A percentile compares a stretch with the other conserved stretches of the same genome.
These are phyloP conservation scores for Onychostoma macrolepis DNA, from an alignment of 2,113 vertebrate species.

Conservation along the genomic window DNA sequence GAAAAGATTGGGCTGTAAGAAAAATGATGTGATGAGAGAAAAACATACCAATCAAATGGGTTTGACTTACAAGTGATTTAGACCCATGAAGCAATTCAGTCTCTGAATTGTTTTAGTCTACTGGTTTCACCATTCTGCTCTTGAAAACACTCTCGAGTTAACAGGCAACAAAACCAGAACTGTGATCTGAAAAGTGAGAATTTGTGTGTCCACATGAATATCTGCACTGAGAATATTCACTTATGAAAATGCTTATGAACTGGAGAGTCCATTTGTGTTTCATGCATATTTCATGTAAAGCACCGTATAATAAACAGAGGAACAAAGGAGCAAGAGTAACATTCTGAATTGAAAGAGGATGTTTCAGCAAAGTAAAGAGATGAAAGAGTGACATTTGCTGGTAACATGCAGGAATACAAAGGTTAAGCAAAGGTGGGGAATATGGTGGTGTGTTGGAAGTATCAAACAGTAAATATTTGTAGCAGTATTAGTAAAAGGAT, in stretches of 20 bases:
- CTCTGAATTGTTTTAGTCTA: conserved; percentile 7
- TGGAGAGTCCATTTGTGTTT: conserved; percentile 16
- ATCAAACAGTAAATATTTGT: not conserved
- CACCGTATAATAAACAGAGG: conserved; percentile 16
- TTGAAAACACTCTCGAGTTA: conserved; percentile 17
- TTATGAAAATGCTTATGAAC: conserved; percentile 9
- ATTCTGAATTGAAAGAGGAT: conserved; percentile 26
- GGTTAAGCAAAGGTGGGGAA: not conserved
- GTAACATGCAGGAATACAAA: conserved; percentile 2
- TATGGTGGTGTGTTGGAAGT: not conserved
- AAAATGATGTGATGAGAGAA: not conserved
- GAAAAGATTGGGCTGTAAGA: not conserved
- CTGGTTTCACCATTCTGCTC: conserved; percentile 23
- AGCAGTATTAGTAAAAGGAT: not conserved
- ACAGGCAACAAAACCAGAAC: conserved; percentile 24
- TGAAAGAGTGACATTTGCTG: conserved; percentile 7
- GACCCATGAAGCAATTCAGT: not conserved
- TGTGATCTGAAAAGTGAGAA: not conserved
- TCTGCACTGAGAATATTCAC: conserved; percentile 11
- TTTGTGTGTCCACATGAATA: not conserved
- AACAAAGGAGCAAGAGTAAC: not conserved
- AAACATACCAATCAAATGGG: not conserved
- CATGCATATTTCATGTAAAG: conserved; percentile 49
- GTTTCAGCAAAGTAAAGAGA: conserved; percentile 19
- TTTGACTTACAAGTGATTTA: not conserved